Evolutionary conservation across 2,113 vertebrate species (phyloP).

Genomic region (Chaetops frenatus): DNA sequence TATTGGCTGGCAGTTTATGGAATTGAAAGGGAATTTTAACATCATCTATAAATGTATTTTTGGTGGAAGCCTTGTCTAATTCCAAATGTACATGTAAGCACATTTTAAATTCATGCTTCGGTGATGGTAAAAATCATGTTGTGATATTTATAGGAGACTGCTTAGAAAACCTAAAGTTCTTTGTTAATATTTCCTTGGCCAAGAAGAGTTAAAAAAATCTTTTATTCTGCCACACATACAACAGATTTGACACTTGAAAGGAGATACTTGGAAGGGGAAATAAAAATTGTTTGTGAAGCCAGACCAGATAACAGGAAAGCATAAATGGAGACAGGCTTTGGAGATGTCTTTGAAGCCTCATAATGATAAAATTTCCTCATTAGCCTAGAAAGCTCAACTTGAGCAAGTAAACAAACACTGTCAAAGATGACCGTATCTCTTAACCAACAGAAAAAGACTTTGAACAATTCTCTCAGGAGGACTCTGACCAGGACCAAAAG

Average conservation of each 20-base stretch:
- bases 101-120: neutral
- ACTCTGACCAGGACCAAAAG: neutral
- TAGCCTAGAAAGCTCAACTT: neutral
- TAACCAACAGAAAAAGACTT: neutral
- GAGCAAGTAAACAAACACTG: neutral
- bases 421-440: neutral
- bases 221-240: neutral
- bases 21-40: neutral
- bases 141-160: neutral
- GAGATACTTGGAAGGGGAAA: neutral
- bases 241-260: neutral
- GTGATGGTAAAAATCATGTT: neutral
- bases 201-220: neutral
- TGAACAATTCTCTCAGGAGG: neutral
- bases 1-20: neutral
- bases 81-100: neutral
- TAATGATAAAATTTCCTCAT: neutral
- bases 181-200: neutral
- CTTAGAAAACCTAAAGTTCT: neutral
- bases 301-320: neutral
- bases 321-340: neutral
- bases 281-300: neutral
- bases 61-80: neutral
- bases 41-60: neutral
- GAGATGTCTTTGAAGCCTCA: neutral